Conservation (phyloP, 2,888 invertebrate species). For the Dione juno region DNA sequence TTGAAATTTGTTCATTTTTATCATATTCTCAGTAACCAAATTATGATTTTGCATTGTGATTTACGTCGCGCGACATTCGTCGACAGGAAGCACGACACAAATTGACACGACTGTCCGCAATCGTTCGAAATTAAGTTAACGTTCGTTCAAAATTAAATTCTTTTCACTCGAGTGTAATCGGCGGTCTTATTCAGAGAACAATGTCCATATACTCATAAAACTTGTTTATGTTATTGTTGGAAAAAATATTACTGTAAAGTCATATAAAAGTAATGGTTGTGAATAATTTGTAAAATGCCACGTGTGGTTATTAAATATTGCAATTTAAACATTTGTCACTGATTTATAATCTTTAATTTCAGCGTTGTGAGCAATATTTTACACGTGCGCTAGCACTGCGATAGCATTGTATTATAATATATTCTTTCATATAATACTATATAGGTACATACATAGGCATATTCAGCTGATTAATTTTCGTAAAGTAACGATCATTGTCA, state of each 20-base stretch:
- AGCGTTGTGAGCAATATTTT: constrained; percentile 36
- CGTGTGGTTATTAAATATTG: constrained; percentile 31
- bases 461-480: constrained; percentile 44
- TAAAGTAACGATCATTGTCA: constrained; percentile 67
- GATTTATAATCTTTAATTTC: constrained; percentile 41
- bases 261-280: constrained; percentile 4
- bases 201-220: constrained; percentile 10
- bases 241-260: constrained; percentile 13
- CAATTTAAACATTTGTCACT: constrained; percentile 35
- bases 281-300: constrained; percentile 10
- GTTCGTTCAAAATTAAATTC: constrained; percentile 45
- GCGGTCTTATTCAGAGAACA: constrained; percentile 35
- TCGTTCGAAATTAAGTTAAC: constrained; percentile 46
- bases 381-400: constrained; percentile 30
- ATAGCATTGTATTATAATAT: constrained; percentile 1
- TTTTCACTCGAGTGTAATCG: constrained; percentile 37
- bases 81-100: constrained; percentile 42
- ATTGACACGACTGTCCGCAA: constrained; percentile 47
- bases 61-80: constrained; percentile 29
- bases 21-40: constrained; percentile 44
- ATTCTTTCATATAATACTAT: constrained; percentile 1
- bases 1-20: constrained; percentile 38
- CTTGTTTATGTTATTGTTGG: not conserved
- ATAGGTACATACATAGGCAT: too few species aligned
- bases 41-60: constrained; percentile 45